Base-by-base conservation (phyloP, 1,140 invertebrate species). In the Drosophila lini region DNA sequence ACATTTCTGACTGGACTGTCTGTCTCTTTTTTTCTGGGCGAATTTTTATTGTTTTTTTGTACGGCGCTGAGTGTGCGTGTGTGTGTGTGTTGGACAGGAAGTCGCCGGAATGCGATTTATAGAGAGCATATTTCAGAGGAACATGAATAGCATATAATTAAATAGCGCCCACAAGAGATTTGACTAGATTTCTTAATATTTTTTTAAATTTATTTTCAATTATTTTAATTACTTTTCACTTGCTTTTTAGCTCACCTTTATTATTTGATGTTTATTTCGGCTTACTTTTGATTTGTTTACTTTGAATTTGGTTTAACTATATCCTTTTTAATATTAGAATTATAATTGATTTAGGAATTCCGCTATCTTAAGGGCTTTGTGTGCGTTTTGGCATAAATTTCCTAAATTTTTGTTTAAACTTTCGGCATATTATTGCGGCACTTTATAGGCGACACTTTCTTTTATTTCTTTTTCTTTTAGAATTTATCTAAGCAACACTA, bases 261-360 rank as follows among this genome's bases (percentile, higher is more conserved):
- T 52, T 41, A 40, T 53, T 58, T 45, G 44, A 53, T 50, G 53
- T 42, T 48, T 50, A 47, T n/a, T 56, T 47, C 11, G n/a, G n/a
- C 16, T 36, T 31, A 36, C 31, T 34, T 48, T 64, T 38, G 45
- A 38, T 52, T 64, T 19, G 48, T 62, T 65, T 60, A 22, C 52
- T 44, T 60, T 56, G 41, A 55, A 50, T 56, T 71, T 28, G 25
- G 36, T 68, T 74, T 78, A 34, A 34, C 60, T 74, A 74, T 64
- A 42, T 79, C 9, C 58, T 53, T 36, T 50, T 38, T 38, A 25
- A 38, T 34, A 55, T 58, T 59, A 62, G 45, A 55, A 64, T 79
- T 85, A 78, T 9, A 74, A 88, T 86, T 88, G 78, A 60, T 80
- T 89, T 89, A 88, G 80, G 71, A 88, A 80, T 89, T 89, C 56